Conservation (phyloP, 1,140 invertebrate species). For the Pissodes strobi region DNA sequence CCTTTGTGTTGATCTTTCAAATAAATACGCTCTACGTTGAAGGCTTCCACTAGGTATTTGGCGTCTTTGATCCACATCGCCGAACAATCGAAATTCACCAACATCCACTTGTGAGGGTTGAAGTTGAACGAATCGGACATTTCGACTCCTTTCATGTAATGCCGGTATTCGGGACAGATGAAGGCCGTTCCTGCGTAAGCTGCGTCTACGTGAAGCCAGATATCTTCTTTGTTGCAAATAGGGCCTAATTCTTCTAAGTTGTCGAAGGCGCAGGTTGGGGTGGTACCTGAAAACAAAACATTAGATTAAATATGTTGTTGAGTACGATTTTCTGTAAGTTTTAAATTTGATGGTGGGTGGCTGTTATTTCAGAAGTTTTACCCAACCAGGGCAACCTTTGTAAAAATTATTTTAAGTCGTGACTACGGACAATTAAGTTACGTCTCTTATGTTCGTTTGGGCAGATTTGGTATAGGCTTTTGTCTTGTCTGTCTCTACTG, state of each 20-base stretch:
- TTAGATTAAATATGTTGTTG: no score
- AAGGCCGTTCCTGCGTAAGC: slow-evolving; percentile 89
- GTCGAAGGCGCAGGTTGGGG: slow-evolving; percentile 91
- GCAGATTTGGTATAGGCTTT: no score
- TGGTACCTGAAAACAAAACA: slow-evolving; percentile 76
- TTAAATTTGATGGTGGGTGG: no score
- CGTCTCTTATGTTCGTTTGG: no score
- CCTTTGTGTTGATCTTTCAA: slow-evolving; percentile 67
- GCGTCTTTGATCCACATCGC: slow-evolving; percentile 85
- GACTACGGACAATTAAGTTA: no score
- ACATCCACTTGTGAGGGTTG: slow-evolving; percentile 91
- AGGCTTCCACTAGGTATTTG: slow-evolving; percentile 77
- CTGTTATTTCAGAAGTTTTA: no score
- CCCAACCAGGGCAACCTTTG: no score
- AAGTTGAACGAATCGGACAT: slow-evolving; percentile 85
- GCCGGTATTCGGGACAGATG: slow-evolving; percentile 86
- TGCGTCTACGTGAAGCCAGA: slow-evolving; percentile 90
- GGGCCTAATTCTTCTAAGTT: slow-evolving; percentile 79
- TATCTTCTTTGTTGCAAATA: slow-evolving; percentile 73
- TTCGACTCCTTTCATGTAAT: slow-evolving; percentile 80
- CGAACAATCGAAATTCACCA: slow-evolving; percentile 92
- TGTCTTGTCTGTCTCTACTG: no score
- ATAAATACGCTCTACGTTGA: slow-evolving; percentile 70
- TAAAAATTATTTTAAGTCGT: no score
- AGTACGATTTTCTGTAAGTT: no score